A percentile compares a stretch with the other conserved stretches of the same genome.
Conservation (phyloP, 1,140 invertebrate species). For the Hermetia illucens region DNA sequence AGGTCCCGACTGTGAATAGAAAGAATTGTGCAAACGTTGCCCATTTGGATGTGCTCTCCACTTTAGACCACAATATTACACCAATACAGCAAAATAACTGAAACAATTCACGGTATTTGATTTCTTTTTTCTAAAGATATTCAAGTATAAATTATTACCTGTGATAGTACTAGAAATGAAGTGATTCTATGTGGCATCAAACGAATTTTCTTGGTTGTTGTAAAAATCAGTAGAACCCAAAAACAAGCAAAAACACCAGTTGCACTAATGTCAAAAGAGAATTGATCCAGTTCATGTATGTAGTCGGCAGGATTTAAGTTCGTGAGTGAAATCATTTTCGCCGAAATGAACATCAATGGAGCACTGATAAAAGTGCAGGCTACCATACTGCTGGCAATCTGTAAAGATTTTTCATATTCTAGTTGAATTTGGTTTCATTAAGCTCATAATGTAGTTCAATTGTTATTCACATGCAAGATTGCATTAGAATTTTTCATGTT, state of each 20-base stretch:
- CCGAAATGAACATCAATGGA: slow-evolving; percentile 88
- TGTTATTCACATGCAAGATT: no score
- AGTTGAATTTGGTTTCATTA: no score
- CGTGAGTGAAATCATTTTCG: slow-evolving; percentile 75
- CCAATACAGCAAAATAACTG: slow-evolving; percentile 46
- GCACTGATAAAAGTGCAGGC: slow-evolving; percentile 86
- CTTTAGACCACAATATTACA: slow-evolving; percentile 49
- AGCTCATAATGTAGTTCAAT: no score
- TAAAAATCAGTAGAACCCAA: slow-evolving; percentile 66
- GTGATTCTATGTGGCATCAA: slow-evolving; percentile 73
- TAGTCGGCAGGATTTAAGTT: slow-evolving; percentile 52
- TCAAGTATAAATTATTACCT: no score
- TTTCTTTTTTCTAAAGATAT: no score
- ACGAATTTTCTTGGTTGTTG: slow-evolving; percentile 59
- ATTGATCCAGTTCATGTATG: slow-evolving; percentile 56
- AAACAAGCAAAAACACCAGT: slow-evolving; percentile 55
- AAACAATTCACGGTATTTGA: no score
- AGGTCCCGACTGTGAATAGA: slow-evolving; percentile 55
- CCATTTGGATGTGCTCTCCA: slow-evolving; percentile 34
- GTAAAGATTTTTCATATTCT: no score
- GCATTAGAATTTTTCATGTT: no score
- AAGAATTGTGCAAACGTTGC: slow-evolving; percentile 54
- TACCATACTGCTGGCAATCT: slow-evolving; percentile 85
- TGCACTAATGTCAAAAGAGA: slow-evolving; percentile 72
- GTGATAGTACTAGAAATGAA: slow-evolving; percentile 59